These are phyloP conservation scores for Eupristina koningsbergeri DNA, from an alignment of 1,140 invertebrate species.

Conservation along the genomic window DNA sequence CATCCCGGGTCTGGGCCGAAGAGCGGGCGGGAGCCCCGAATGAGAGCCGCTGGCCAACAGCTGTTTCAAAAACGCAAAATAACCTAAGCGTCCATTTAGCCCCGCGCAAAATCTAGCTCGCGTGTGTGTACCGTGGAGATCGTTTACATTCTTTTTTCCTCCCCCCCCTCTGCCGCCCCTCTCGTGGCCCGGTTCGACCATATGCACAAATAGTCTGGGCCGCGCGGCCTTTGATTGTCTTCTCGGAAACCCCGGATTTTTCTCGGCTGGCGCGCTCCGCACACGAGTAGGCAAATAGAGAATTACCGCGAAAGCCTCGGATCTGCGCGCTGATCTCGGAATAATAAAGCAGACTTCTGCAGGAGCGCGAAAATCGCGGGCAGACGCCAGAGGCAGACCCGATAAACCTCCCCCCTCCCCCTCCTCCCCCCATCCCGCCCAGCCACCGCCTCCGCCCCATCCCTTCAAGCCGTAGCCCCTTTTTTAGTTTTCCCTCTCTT, in stretches of 20 bases:
- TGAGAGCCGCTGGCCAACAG: slow-evolving; percentile 68
- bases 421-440: slow-evolving; percentile 9
- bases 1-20: too few relatives aligned
- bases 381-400: background rate
- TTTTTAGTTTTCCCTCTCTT: too few relatives aligned
- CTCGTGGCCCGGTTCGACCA: slow-evolving; percentile 43
- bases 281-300: slow-evolving; percentile 59
- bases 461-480: too few relatives aligned
- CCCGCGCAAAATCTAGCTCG: slow-evolving; percentile 52
- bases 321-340: slow-evolving; percentile 36
- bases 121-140: slow-evolving; percentile 53
- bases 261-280: slow-evolving; percentile 48
- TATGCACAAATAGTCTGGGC: slow-evolving; percentile 59
- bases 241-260: slow-evolving; percentile 64
- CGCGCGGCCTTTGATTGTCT: slow-evolving; percentile 65
- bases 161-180: slow-evolving; percentile 31
- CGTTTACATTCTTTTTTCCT: slow-evolving; percentile 55
- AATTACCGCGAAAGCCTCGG: slow-evolving; percentile 58
- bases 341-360: slow-evolving; percentile 50
- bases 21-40: slow-evolving; percentile 20
- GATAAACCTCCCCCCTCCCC: background rate
- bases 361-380: background rate
- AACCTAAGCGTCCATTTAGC: slow-evolving; percentile 59
- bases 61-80: slow-evolving; percentile 65
- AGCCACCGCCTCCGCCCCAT: background rate